Conservation (phyloP, 2,888 invertebrate genomes). For the Aspidapion aeneum region DNA sequence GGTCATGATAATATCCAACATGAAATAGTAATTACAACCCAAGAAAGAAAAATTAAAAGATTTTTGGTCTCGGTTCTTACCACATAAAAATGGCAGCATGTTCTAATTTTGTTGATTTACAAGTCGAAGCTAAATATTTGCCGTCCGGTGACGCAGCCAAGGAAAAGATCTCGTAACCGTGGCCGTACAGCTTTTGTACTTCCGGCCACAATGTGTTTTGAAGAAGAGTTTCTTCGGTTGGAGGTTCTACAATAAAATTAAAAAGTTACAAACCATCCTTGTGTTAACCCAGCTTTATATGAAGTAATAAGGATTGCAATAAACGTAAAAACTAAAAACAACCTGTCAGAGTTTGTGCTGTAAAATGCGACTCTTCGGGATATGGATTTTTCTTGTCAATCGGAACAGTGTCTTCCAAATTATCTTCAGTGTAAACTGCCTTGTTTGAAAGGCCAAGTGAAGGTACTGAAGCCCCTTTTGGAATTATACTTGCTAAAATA, state of each 20-base stretch:
- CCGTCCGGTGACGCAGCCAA: conserved; percentile 73
- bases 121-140: conserved; percentile 78
- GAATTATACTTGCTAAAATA: conserved; percentile 48
- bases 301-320: no score
- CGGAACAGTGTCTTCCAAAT: conserved; percentile 38
- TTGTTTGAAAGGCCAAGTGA: conserved; percentile 95
- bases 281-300: no score
- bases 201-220: conserved; percentile 98
- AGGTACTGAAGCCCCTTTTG: conserved; percentile 86
- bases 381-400: conserved; percentile 54
- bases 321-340: no score
- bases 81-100: conserved; percentile 89
- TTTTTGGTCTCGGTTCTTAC: no score
- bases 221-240: conserved; percentile 87
- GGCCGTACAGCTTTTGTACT: conserved; percentile 91
- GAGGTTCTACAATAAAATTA: conserved; percentile 61
- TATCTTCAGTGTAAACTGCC: conserved; percentile 67
- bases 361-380: conserved; percentile 61
- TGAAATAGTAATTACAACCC: no score
- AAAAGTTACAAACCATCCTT: not conserved
- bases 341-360: conserved; percentile 50
- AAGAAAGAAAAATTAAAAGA: no score
- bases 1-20: no score
- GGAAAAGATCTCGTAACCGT: conserved; percentile 90
- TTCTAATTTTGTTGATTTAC: conserved; percentile 73